Conservation (phyloP, 2,888 invertebrate genomes). For the Tanytarsus gracilentus region DNA sequence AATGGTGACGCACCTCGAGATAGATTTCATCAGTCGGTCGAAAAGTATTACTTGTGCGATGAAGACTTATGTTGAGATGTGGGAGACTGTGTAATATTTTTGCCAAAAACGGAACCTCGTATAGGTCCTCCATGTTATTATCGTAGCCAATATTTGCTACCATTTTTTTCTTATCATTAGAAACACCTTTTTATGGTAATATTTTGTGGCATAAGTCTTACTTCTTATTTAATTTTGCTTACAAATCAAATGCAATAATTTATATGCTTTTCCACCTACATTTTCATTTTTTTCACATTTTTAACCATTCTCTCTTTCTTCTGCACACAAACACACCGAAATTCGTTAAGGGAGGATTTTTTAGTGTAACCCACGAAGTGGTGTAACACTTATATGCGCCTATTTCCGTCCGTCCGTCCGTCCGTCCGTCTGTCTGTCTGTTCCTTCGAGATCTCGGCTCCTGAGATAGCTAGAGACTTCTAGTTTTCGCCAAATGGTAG, state of each 20-base stretch:
- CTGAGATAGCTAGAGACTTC: no score
- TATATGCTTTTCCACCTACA: background rate
- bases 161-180: constrained; percentile 1
- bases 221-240: background rate
- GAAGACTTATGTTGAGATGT: constrained; percentile 84
- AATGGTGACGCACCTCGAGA: constrained; percentile 81
- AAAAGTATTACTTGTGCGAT: constrained; percentile 84
- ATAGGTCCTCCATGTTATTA: constrained; percentile 52
- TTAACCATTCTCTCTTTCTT: background rate
- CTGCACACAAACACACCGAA: background rate
- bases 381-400: no score
- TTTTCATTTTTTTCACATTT: constrained; percentile 1
- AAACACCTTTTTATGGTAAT: background rate
- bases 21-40: constrained; percentile 82
- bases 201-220: background rate
- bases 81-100: constrained; percentile 81
- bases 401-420: no score
- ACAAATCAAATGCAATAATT: background rate
- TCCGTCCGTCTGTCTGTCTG: no score
- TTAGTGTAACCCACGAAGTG: no score
- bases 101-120: constrained; percentile 76
- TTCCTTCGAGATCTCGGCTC: no score
- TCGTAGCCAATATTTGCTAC: constrained; percentile 22
- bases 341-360: no score
- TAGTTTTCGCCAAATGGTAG: no score